These are phyloP conservation scores for Philotrypesis tridentata DNA, from an alignment of 1,140 invertebrate genomes.

Conservation along the genomic window DNA sequence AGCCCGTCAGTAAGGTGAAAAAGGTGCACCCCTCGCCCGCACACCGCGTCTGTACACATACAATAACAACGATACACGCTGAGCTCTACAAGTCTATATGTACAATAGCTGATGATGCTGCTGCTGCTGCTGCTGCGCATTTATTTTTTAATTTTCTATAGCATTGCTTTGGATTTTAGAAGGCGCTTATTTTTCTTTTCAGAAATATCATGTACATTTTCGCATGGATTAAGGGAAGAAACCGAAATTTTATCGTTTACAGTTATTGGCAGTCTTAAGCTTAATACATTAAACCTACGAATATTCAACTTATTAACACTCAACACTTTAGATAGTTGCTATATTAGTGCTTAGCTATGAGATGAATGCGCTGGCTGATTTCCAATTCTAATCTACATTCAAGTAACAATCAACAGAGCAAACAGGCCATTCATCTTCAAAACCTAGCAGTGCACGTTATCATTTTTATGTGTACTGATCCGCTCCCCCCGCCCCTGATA, in stretches of 20 bases:
- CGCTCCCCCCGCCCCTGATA: no score
- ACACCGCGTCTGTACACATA: slow-evolving; percentile 18
- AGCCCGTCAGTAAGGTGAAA: slow-evolving; percentile 77
- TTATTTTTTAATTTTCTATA: not conserved
- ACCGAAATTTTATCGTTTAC: not conserved
- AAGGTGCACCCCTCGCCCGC: slow-evolving; percentile 73
- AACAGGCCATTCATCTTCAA: not conserved
- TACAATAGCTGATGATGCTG: no score
- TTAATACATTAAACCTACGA: slow-evolving; percentile 15
- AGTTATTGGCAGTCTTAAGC: not conserved
- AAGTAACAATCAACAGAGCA: no score
- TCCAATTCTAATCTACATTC: no score
- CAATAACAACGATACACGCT: slow-evolving; percentile 39
- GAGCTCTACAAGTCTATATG: not conserved
- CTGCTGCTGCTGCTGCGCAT: not conserved
- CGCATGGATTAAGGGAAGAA: not conserved
- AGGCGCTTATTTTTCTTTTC: not conserved
- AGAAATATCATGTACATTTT: not conserved
- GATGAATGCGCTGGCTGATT: not conserved
- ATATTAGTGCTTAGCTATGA: not conserved
- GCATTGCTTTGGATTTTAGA: not conserved
- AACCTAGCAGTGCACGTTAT: slow-evolving; percentile 8
- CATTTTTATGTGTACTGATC: not conserved
- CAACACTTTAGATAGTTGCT: not conserved
- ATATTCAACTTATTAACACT: not conserved